Evolutionary conservation across 2,797 vertebrate species (phyloP).

Genomic region (Esox masquinongy): DNA sequence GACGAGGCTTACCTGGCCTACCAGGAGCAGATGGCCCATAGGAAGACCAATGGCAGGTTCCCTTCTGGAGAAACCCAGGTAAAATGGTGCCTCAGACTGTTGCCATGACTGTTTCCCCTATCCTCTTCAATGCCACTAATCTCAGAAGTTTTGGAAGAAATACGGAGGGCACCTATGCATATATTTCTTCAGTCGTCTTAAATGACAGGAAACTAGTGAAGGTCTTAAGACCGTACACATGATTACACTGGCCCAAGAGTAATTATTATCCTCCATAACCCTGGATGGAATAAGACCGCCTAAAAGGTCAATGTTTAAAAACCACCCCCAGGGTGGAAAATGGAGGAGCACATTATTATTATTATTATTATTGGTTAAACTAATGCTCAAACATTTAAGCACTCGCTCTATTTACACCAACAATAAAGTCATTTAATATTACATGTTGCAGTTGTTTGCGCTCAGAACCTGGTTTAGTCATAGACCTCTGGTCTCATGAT

Average conservation of each 20-base stretch:
- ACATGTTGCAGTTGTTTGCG: too few relatives aligned
- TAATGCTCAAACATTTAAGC: too few relatives aligned
- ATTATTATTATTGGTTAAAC: too few relatives aligned
- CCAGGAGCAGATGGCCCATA: constrained; percentile 74
- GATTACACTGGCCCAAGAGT: background rate
- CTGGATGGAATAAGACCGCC: too few relatives aligned
- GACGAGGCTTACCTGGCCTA: constrained; percentile 78
- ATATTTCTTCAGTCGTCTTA: background rate
- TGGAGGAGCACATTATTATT: too few relatives aligned
- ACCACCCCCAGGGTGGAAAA: too few relatives aligned
- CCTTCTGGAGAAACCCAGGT: constrained; percentile 81
- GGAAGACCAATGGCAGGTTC: constrained; percentile 83
- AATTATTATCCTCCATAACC: too few relatives aligned
- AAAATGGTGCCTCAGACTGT: constrained; percentile 7
- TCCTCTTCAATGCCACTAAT: background rate
- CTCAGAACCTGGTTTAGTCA: background rate
- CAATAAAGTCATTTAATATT: too few relatives aligned
- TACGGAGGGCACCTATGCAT: background rate
- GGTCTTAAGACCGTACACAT: constrained; percentile 51
- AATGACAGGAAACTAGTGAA: background rate
- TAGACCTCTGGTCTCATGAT: background rate
- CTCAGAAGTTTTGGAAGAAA: background rate
- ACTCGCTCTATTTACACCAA: too few relatives aligned
- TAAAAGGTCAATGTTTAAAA: too few relatives aligned
- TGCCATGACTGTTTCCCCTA: background rate